Evolutionary conservation across 2,888 invertebrate species (phyloP), one percentile per base, ranked within the genome.

Genomic region (Drosophila birchii): DNA sequence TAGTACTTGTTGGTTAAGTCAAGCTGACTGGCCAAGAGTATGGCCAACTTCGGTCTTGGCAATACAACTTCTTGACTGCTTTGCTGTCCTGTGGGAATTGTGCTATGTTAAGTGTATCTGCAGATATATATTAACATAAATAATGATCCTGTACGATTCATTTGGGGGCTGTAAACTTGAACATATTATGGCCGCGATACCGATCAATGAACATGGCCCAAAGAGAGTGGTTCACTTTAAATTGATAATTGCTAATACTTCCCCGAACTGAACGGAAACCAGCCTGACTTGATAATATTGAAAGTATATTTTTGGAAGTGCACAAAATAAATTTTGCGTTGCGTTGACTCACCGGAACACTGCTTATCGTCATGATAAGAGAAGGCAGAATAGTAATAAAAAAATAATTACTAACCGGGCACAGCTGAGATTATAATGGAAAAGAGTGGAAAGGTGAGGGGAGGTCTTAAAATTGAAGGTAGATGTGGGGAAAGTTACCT

Each of bases 81-180:
- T 67, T 18, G 11, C 6, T 2, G 26, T 68, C 69, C 70, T 57
- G 45, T 69, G 68, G 68, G 57, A 68, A 69, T 69, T 41, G 56
- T 23, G 70, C 47, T 16, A 43, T 41, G 39, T 16, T 20, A 43
- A 26, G 16, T 36, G 55, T 16, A 36, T 14, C 3, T 41, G 41
- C 41, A 34, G 20, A 68, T 69, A 38, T 41, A 32, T 34, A 60
- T 71, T 71, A 60, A 26, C 60, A 70, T 71, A 72, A 72, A 36
- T 70, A 60, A 41, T 38, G 53, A 54, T 60, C 20, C 38, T 56
- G 56, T 56, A 56, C 14, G 47, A 41, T 51, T 64, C 36, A 47
- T 41, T 69, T 47, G 18, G 45, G 39, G 18, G n/a, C 56, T 55
- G 56, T 67, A 67, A 67, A 55, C 45, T 69, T 41, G 56, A 29